Base-by-base conservation (phyloP, 2,888 invertebrate genomes). In the Cheilosia scutellata region DNA sequence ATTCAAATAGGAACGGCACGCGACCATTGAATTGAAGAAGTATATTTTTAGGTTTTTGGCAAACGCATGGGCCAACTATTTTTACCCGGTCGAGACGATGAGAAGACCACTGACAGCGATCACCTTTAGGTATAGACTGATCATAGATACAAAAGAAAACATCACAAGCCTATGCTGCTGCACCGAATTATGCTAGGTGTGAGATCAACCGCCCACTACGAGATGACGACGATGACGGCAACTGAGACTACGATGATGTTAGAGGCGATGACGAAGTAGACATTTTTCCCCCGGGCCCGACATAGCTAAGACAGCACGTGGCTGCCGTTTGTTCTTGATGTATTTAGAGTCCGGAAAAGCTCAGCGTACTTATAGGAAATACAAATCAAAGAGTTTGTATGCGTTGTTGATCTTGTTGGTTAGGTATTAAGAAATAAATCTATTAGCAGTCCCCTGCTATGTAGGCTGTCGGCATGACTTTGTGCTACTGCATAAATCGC, bases 81-180 rank as follows among this genome's bases (percentile, higher is more conserved):
- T 82, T 77, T 76, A 71, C 33, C 20, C 55, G 42, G 66, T 40
- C 68, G 20, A 55, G 55, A 72, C 53, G 20, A 11, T 57, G 62
- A 20, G 57, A 44, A 79, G 33, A 82, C 82, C 62, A 80, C 82
- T 86, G 72, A 68, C 82, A 77, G 58, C 71, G 82, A 82, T 77
- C 86, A 86, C 82, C 72, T 82, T 82, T 77, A 68, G 62, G 25
- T 57, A 82, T 55, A 63, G 66, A 82, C 86, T 82, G 86, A 86
- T 82, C 84, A n/a, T 25, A 44, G 44, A 42, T 31, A 44, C 29
- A 42, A 37, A 68, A n/a, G 63, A 40, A 70, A 65, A 84, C 83
- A 79, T 79, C 60, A 53, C 25, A 58, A 63, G 40, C 70, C 58
- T 20, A 84, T 70, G 63, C 25, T 58, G 74, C 16, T 75, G 79